A percentile compares a stretch with the other conserved stretches of the same genome.
These are phyloP conservation scores for Panopea generosa DNA, from an alignment of 2,888 invertebrate genomes.

Conservation along the genomic window DNA sequence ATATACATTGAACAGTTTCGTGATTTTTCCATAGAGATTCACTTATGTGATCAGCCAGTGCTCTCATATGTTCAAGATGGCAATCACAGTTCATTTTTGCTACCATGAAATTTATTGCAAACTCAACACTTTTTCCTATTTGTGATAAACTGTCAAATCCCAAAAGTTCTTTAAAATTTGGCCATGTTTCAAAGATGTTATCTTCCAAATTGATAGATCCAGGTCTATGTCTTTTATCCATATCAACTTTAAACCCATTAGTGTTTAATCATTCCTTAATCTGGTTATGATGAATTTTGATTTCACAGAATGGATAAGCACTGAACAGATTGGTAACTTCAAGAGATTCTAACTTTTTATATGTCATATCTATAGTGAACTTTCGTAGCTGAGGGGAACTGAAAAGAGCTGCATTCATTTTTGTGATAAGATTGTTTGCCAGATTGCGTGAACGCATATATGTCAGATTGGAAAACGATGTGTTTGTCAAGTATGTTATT, in stretches of 20 bases:
- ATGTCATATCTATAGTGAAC: conserved; percentile 5
- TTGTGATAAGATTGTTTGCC: conserved; percentile 18
- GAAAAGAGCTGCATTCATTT: conserved; percentile 23
- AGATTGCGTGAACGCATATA: conserved; percentile 21
- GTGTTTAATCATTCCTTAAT: conserved; percentile 23
- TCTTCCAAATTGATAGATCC: conserved; percentile 20
- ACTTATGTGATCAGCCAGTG: neutral
- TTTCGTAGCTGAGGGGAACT: conserved; percentile 14
- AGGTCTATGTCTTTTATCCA: conserved; percentile 32
- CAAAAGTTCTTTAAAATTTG: conserved; percentile 34
- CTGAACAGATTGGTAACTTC: conserved; percentile 39
- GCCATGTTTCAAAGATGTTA: conserved; percentile 20
- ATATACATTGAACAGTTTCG: conserved; percentile 25
- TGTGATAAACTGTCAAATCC: conserved; percentile 15
- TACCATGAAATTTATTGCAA: conserved; percentile 28
- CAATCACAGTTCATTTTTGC: conserved; percentile 38
- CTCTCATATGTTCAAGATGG: conserved; percentile 25
- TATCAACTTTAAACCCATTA: conserved; percentile 15
- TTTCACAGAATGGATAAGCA: conserved; percentile 30
- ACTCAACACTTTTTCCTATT: conserved; percentile 23
- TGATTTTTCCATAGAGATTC: conserved; percentile 34
- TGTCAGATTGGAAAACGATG: conserved; percentile 27
- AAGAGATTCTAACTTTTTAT: conserved; percentile 16
- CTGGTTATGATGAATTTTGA: conserved; percentile 18
- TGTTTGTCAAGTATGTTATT: conserved; percentile 27